Conservation (phyloP, 2,797 vertebrate species). For the Lutjanus campechanus region DNA sequence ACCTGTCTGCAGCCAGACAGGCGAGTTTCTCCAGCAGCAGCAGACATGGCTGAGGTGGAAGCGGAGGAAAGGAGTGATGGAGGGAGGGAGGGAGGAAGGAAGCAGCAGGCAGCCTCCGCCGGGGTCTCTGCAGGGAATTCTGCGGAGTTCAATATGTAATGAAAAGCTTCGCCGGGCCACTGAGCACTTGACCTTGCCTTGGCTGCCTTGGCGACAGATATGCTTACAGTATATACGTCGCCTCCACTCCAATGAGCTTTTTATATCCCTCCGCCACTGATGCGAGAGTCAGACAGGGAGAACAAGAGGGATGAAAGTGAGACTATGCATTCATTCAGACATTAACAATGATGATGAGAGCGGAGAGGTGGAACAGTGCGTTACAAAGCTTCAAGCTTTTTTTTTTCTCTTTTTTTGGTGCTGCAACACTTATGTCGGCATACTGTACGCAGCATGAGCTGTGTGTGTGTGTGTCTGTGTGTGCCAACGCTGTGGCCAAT, state of each 20-base stretch:
- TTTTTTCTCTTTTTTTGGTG: neutral
- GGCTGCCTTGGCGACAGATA: conserved; percentile 61
- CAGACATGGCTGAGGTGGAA: conserved; percentile 3
- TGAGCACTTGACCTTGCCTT: conserved; percentile 72
- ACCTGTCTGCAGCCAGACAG: conserved; percentile 54
- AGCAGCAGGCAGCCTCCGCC: conserved; percentile 32
- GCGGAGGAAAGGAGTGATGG: neutral
- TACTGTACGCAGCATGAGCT: conserved; percentile 23
- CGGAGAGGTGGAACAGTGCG: conserved; percentile 36
- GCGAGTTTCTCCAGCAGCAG: conserved; percentile 10
- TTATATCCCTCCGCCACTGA: conserved; percentile 36
- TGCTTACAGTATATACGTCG: conserved; percentile 62
- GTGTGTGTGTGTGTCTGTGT: neutral
- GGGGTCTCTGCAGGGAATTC: conserved; percentile 60
- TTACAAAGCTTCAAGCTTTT: conserved; percentile 27
- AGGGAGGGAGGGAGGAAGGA: neutral
- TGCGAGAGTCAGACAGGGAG: neutral
- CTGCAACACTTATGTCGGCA: conserved; percentile 28
- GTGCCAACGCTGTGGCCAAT: neutral
- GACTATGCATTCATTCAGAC: conserved; percentile 57
- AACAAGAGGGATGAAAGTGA: conserved; percentile 50
- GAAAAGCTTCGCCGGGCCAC: conserved; percentile 61
- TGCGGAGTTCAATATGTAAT: conserved; percentile 70
- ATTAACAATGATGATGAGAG: conserved; percentile 63
- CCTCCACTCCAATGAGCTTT: conserved; percentile 57